Conservation (phyloP, 30 jellyfish, hydroid and myxozoan genomes). For the Cassiopea andromeda region DNA sequence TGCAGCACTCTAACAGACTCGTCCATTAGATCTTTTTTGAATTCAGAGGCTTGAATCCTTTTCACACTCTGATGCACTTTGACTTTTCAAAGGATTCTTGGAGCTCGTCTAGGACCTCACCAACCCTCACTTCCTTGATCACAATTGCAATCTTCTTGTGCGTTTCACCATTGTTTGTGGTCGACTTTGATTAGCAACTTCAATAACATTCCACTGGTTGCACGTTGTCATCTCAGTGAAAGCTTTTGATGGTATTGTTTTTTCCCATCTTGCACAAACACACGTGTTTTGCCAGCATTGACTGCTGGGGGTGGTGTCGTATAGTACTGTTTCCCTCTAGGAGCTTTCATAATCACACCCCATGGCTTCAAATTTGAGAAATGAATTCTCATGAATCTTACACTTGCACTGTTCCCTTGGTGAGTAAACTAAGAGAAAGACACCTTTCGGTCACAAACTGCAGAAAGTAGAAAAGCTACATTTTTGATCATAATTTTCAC, state of each 20-base stretch:
- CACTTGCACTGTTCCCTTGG: background rate
- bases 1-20: background rate
- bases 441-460: background rate
- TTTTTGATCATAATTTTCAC: background rate
- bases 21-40: background rate
- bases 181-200: background rate
- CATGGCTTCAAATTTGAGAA: background rate
- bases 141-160: background rate
- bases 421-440: background rate
- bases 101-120: background rate
- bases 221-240: background rate
- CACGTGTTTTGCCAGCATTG: background rate
- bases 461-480: background rate
- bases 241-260: background rate
- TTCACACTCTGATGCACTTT: background rate
- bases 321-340: background rate
- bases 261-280: background rate
- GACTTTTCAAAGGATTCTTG: background rate
- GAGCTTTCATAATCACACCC: background rate
- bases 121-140: background rate
- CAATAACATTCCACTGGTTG: background rate
- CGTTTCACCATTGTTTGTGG: background rate
- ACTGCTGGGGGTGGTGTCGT: background rate
- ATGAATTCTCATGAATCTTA: background rate
- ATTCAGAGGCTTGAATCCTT: background rate